Conservation (phyloP, 2,888 invertebrate species). For the Drosophila buzzatii region DNA sequence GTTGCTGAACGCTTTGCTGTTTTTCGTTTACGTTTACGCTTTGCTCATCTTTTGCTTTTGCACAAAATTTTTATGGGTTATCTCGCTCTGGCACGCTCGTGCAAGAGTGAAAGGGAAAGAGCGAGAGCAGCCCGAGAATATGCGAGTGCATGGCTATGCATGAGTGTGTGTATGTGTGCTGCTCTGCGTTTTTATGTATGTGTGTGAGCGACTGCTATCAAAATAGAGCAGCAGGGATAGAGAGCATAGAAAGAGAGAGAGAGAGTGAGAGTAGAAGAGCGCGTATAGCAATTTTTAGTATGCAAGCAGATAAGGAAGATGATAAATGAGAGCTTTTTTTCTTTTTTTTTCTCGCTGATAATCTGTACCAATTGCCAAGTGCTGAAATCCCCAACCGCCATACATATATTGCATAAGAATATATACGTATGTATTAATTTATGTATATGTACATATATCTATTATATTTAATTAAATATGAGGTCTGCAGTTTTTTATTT, state of each 20-base stretch:
- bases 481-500: neutral
- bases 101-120: constrained; percentile 66
- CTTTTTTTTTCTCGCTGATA: constrained; percentile 50
- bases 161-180: constrained; percentile 14
- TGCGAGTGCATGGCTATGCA: constrained; percentile 40
- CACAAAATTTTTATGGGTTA: constrained; percentile 80
- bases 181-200: constrained; percentile 3
- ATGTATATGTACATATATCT: neutral
- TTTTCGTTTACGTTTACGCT: constrained; percentile 76
- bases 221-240: constrained; percentile 39
- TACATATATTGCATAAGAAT: neutral
- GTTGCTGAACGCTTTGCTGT: constrained; percentile 45
- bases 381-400: neutral
- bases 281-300: constrained; percentile 22
- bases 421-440: neutral
- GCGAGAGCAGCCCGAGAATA: constrained; percentile 33
- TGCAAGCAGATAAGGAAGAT: constrained; percentile 51
- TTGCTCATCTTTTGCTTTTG: constrained; percentile 73
- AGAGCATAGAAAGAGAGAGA: constrained; percentile 17
- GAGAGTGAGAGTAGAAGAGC: constrained; percentile 33
- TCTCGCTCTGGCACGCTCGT: constrained; percentile 79
- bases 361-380: constrained; percentile 70
- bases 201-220: constrained; percentile 34
- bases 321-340: constrained; percentile 33
- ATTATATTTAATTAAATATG: constrained; percentile 8